phyloP scores from a whole-genome alignment of 2,888 invertebrate genomes.

The Patella pellucida region DNA sequence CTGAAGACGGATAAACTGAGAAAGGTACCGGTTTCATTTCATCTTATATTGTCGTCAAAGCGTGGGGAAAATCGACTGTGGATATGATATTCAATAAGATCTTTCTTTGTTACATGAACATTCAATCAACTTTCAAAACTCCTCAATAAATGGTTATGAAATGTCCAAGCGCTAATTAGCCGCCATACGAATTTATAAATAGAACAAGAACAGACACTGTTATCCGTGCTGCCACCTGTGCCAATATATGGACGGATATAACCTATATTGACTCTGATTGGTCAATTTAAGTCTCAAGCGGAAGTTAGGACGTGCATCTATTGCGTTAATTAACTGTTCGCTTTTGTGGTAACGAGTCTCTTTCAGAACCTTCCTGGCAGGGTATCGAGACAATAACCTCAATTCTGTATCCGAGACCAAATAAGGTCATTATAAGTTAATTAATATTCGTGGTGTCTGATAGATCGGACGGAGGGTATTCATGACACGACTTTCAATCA shows the following conservation, averaged over 20 bases:
- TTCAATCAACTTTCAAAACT: no score
- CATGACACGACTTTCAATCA: slow-evolving; percentile 2
- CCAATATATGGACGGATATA: slow-evolving; percentile 1
- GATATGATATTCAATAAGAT: no score
- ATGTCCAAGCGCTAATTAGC: neutral
- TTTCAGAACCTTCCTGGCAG: neutral
- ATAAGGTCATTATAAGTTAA: slow-evolving; percentile 10
- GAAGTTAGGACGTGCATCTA: neutral
- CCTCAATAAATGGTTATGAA: no score
- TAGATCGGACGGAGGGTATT: neutral
- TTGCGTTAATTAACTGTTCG: neutral
- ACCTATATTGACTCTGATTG: neutral
- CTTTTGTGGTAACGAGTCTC: neutral
- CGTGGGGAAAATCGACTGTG: no score
- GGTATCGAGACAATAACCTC: neutral
- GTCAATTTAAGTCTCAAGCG: neutral
- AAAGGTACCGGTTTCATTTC: no score
- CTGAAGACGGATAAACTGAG: no score
- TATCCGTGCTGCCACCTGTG: slow-evolving; percentile 6
- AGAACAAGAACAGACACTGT: slow-evolving; percentile 1
- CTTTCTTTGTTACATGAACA: no score
- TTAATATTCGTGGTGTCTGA: slow-evolving; percentile 7
- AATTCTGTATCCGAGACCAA: neutral
- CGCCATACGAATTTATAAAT: slow-evolving; percentile 3
- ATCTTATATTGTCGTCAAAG: no score